Conservation (phyloP, 2,797 vertebrate genomes). For the Rhinella marina region DNA sequence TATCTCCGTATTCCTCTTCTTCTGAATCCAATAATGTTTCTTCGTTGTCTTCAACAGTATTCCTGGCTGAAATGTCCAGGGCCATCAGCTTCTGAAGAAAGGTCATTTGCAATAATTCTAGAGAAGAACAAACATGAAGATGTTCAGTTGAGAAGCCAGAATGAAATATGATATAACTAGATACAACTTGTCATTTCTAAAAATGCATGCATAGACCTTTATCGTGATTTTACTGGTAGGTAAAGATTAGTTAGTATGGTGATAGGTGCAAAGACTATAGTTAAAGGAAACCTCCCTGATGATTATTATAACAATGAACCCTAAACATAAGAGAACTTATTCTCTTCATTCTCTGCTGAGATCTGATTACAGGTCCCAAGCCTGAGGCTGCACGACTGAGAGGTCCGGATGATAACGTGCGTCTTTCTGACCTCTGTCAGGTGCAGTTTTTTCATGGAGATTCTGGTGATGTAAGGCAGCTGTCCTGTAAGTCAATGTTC, state of each 20-base stretch:
- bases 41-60: constrained; percentile 58
- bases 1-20: neutral
- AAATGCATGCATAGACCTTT: neutral
- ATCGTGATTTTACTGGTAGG: no score
- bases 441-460: neutral
- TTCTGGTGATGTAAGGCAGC: no score
- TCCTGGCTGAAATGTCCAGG: constrained; percentile 69
- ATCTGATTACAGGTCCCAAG: neutral
- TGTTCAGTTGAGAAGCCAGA: neutral
- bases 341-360: neutral
- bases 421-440: neutral
- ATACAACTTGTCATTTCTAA: neutral
- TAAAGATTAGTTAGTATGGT: no score
- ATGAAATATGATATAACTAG: neutral
- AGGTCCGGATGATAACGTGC: neutral
- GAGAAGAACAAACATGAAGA: neutral
- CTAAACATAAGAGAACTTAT: neutral
- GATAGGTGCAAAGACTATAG: no score
- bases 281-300: no score
- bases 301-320: no score
- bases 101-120: neutral
- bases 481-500: no score
- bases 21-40: constrained; percentile 7
- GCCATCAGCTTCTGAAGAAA: constrained; percentile 73
- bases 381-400: neutral